These are phyloP conservation scores for Ditylenchus dipsaci DNA, from an alignment of 1,140 invertebrate species.

Conservation along the genomic window DNA sequence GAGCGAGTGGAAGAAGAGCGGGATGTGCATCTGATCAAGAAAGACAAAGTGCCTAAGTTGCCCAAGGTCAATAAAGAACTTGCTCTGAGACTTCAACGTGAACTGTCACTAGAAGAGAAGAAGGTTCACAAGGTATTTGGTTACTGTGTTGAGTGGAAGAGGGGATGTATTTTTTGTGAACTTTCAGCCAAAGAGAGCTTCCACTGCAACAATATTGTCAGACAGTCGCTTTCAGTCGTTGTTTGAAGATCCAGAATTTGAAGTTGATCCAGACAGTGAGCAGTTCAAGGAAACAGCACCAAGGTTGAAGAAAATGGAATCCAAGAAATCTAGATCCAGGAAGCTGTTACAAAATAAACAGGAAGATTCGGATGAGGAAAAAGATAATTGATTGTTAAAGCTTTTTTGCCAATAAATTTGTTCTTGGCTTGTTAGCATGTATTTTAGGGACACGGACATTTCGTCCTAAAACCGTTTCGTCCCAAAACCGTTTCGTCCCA, in stretches of 20 bases:
- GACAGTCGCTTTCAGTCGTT: slow-evolving; percentile 82
- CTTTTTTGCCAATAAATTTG: neutral
- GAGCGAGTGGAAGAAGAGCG: slow-evolving; percentile 55
- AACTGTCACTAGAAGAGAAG: slow-evolving; percentile 22
- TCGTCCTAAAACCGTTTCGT: too few relatives aligned
- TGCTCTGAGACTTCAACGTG: slow-evolving; percentile 42
- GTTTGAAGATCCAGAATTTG: slow-evolving; percentile 87
- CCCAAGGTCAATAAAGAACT: slow-evolving; percentile 50
- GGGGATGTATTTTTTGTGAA: neutral
- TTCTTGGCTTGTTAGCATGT: too few relatives aligned
- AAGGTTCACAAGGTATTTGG: neutral
- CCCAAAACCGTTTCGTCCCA: too few relatives aligned
- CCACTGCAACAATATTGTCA: slow-evolving; percentile 68
- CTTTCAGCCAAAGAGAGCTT: slow-evolving; percentile 1
- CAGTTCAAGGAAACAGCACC: slow-evolving; percentile 66
- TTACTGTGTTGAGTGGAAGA: neutral
- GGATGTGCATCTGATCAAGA: slow-evolving; percentile 23
- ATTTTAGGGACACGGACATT: too few relatives aligned
- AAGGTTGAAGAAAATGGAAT: slow-evolving; percentile 33
- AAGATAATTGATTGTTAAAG: neutral
- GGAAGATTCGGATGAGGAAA: neutral
- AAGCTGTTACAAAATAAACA: neutral
- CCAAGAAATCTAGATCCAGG: slow-evolving; percentile 15
- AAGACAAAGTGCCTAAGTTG: slow-evolving; percentile 10
- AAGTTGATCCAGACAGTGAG: slow-evolving; percentile 80